A percentile compares a stretch with the other conserved stretches of the same genome.
phyloP scores from a whole-genome alignment of 2,888 invertebrate genomes.

The Aporophyla lueneburgensis region DNA sequence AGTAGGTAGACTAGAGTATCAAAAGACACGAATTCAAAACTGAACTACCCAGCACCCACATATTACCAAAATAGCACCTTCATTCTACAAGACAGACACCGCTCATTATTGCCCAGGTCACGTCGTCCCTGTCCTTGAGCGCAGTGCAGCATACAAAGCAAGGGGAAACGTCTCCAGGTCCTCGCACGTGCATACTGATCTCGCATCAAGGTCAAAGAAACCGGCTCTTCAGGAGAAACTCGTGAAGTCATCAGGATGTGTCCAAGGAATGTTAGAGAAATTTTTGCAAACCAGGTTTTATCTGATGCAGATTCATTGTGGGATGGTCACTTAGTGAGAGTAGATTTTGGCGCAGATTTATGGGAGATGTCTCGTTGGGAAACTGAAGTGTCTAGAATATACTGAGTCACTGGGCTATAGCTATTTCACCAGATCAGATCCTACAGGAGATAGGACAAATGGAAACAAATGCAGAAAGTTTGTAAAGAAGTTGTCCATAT shows the following conservation, averaged over 20 bases:
- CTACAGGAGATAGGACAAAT: not conserved
- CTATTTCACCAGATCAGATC: not conserved
- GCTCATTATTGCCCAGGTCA: slow-evolving; percentile 33
- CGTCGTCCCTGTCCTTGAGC: slow-evolving; percentile 64
- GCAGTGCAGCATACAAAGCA: slow-evolving; percentile 55
- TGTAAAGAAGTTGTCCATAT: not conserved
- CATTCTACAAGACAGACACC: slow-evolving; percentile 12
- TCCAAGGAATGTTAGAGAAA: slow-evolving; percentile 53
- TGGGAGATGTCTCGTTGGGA: slow-evolving; percentile 6
- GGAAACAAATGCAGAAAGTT: too few relatives aligned
- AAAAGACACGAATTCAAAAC: not conserved
- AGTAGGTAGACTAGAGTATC: not conserved
- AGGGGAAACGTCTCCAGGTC: slow-evolving; percentile 66
- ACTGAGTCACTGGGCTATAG: not conserved
- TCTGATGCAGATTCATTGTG: slow-evolving; percentile 43
- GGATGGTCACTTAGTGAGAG: slow-evolving; percentile 18
- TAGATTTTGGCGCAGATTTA: slow-evolving; percentile 33
- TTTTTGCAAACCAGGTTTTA: slow-evolving; percentile 43
- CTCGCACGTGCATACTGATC: slow-evolving; percentile 53
- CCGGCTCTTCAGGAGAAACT: slow-evolving; percentile 63
- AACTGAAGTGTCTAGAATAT: slow-evolving; percentile 9
- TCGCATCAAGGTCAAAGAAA: slow-evolving; percentile 61
- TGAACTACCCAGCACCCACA: slow-evolving; percentile 15
- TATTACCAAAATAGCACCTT: slow-evolving; percentile 40
- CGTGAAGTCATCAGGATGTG: slow-evolving; percentile 65